These are phyloP conservation scores for Neotoma lepida DNA, from an alignment of 2,113 vertebrate species.

Conservation along the genomic window DNA sequence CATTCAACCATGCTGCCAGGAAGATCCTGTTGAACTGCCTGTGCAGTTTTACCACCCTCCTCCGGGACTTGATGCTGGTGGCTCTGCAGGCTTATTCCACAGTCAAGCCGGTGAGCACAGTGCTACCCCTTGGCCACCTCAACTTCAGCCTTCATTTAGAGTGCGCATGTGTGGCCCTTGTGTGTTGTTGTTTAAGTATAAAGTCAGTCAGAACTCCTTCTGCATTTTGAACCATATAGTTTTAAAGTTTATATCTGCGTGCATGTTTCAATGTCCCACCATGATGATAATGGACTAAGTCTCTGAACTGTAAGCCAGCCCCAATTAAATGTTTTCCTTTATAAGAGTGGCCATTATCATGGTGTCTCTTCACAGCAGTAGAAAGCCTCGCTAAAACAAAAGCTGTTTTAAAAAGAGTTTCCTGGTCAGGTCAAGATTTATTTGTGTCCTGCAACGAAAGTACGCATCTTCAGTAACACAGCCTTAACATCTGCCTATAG, in stretches of 20 bases:
- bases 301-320: not conserved
- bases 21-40: slow-evolving; percentile 91
- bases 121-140: not conserved
- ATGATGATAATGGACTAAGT: not conserved
- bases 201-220: not conserved
- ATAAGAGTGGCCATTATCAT: not conserved
- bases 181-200: not conserved
- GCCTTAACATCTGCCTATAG: not conserved
- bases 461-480: not conserved
- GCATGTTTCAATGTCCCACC: too few species aligned
- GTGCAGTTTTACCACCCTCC: slow-evolving; percentile 86
- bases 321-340: not conserved
- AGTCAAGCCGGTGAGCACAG: slow-evolving; percentile 85
- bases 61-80: slow-evolving; percentile 84
- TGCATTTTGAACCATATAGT: not conserved
- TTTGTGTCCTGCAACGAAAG: not conserved
- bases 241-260: not conserved
- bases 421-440: not conserved
- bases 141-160: accelerated
- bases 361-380: not conserved
- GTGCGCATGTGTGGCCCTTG: accelerated
- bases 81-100: slow-evolving; percentile 81
- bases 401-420: not conserved
- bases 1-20: slow-evolving; percentile 91
- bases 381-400: not conserved